Conservation (phyloP, 1,140 invertebrate species). For the Scaptomyza hsui region DNA sequence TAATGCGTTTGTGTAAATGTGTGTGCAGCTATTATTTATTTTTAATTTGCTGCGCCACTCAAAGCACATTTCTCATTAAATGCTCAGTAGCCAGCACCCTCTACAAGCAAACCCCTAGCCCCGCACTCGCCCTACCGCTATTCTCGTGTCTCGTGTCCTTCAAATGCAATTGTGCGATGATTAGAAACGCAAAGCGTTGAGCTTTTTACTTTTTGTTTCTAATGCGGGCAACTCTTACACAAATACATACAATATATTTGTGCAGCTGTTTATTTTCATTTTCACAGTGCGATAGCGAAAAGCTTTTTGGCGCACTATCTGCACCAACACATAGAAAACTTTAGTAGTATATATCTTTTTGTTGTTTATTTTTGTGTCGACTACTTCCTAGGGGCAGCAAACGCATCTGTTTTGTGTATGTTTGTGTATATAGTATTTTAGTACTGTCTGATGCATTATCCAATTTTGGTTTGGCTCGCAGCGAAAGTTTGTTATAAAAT, state of each 20-base stretch:
- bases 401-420: conserved; percentile 25
- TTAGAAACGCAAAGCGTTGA: conserved; percentile 71
- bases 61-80: conserved; percentile 33
- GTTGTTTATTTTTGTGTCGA: conserved; percentile 52
- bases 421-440: no score
- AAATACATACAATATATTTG: conserved; percentile 14
- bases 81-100: conserved; percentile 4
- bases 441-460: conserved; percentile 18
- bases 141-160: conserved; percentile 67
- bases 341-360: conserved; percentile 15
- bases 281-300: conserved; percentile 67
- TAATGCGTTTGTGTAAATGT: conserved; percentile 28
- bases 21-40: conserved; percentile 60
- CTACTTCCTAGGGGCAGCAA: conserved; percentile 52
- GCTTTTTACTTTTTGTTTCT: conserved; percentile 81
- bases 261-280: conserved; percentile 79
- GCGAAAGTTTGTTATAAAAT: conserved; percentile 34
- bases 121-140: conserved; percentile 10
- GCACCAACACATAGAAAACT: conserved; percentile 21
- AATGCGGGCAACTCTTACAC: conserved; percentile 36
- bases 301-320: conserved; percentile 73
- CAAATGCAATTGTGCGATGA: conserved; percentile 83
- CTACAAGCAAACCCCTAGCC: not conserved
- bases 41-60: conserved; percentile 66
- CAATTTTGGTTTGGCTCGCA: conserved; percentile 33